Percentiles rank a stretch among this genome's conserved stretches.
These are phyloP conservation scores for Popillia japonica DNA, from an alignment of 1,140 invertebrate species.

Conservation along the genomic window DNA sequence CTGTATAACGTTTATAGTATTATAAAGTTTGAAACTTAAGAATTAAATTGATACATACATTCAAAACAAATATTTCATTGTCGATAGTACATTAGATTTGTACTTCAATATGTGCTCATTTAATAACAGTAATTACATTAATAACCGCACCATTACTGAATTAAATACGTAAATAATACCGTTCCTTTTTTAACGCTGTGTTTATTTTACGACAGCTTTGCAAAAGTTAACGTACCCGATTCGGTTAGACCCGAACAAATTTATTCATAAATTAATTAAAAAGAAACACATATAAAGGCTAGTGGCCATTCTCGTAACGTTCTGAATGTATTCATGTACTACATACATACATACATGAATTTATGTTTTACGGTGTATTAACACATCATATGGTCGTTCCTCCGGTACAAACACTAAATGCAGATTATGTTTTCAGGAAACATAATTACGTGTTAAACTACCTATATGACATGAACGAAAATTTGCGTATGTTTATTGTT, in stretches of 20 bases:
- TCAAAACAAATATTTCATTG: no score
- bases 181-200: not conserved
- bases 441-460: not conserved
- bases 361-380: not conserved
- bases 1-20: no score
- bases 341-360: slow-evolving; percentile 20
- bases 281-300: not conserved
- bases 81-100: no score
- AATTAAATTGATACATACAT: no score
- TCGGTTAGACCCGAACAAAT: not conserved
- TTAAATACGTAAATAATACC: not conserved
- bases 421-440: not conserved
- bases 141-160: not conserved
- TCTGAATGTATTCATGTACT: slow-evolving; percentile 1
- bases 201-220: not conserved
- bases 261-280: slow-evolving; percentile 14
- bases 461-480: not conserved
- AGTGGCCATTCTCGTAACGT: not conserved
- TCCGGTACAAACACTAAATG: not conserved
- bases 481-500: slow-evolving; percentile 9
- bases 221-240: not conserved
- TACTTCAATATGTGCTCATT: no score
- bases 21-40: no score
- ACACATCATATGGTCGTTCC: not conserved
- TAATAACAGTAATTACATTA: not conserved